Percentiles rank a stretch among this genome's conserved stretches.
Evolutionary conservation across 1,140 invertebrate genomes (phyloP).

Genomic region (Drosophila subpulchrella): DNA sequence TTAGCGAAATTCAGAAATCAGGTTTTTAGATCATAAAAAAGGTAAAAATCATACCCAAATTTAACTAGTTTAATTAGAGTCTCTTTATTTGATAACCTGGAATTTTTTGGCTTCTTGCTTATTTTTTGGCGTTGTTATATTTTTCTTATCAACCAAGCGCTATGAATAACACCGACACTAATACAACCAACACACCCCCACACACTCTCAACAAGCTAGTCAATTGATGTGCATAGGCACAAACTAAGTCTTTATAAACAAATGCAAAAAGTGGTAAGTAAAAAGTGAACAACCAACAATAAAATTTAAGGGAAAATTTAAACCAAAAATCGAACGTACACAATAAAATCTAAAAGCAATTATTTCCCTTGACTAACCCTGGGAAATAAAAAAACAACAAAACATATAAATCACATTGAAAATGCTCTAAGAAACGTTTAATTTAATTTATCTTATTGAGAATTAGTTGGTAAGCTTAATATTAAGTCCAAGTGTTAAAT

Average conservation of each 20-base stretch:
- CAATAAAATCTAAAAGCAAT: slow-evolving; percentile 77
- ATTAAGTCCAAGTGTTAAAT: slow-evolving; percentile 60
- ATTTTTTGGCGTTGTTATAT: slow-evolving; percentile 49
- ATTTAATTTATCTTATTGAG: slow-evolving; percentile 38
- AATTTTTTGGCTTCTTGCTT: slow-evolving; percentile 70
- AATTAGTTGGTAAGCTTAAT: slow-evolving; percentile 57
- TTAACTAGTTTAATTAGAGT: slow-evolving; percentile 23
- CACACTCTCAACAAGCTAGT: slow-evolving; percentile 66
- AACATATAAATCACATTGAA: slow-evolving; percentile 45
- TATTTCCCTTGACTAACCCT: slow-evolving; percentile 50
- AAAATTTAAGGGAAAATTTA: slow-evolving; percentile 37
- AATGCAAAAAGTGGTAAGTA: slow-evolving; percentile 53
- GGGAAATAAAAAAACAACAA: slow-evolving; percentile 61
- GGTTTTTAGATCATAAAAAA: slow-evolving; percentile 38
- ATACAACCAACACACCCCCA: slow-evolving; percentile 28
- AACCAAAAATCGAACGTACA: slow-evolving; percentile 54
- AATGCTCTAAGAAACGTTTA: slow-evolving; percentile 47
- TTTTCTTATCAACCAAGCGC: slow-evolving; percentile 39
- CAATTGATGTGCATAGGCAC: slow-evolving; percentile 72
- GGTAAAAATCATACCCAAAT: slow-evolving; percentile 10
- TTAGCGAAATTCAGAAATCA: slow-evolving; percentile 69
- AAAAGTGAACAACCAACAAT: slow-evolving; percentile 27
- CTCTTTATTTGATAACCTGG: slow-evolving; percentile 25
- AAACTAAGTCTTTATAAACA: slow-evolving; percentile 50
- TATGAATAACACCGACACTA: slow-evolving; percentile 27